Percentiles rank a stretch among this genome's conserved stretches.
Evolutionary conservation across 2,797 vertebrate species (phyloP).

Genomic region (Gobionotothen gibberifrons): DNA sequence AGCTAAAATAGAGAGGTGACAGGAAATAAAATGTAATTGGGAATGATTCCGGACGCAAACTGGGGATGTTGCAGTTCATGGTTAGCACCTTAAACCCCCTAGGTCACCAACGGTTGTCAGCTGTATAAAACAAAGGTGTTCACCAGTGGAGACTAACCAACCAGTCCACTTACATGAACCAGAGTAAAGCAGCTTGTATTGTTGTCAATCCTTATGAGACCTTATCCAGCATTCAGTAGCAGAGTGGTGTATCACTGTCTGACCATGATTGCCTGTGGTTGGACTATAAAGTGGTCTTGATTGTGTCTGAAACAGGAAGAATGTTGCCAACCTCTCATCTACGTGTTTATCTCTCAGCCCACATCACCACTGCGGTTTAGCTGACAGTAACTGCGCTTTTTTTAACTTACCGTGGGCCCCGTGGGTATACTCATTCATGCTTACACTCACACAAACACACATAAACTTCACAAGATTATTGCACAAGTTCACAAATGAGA

Average conservation of each 20-base stretch:
- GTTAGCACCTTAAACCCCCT: background rate
- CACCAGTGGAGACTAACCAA: background rate
- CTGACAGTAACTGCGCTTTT: slow-evolving; percentile 63
- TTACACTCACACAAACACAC: too few species aligned
- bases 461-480: slow-evolving; percentile 15
- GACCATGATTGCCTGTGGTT: slow-evolving; percentile 71
- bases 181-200: slow-evolving; percentile 12
- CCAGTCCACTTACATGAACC: slow-evolving; percentile 22
- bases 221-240: slow-evolving; percentile 41
- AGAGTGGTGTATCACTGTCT: slow-evolving; percentile 39
- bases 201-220: slow-evolving; percentile 26
- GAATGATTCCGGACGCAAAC: too few species aligned
- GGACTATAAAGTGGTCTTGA: slow-evolving; percentile 56
- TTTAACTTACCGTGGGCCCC: slow-evolving; percentile 47
- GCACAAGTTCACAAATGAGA: slow-evolving; percentile 20
- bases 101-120: background rate
- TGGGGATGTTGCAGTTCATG: background rate
- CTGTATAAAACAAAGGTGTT: slow-evolving; percentile 12
- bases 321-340: slow-evolving; percentile 63
- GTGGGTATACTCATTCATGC: slow-evolving; percentile 26
- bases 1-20: too few species aligned
- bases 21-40: too few species aligned
- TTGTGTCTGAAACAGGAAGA: slow-evolving; percentile 71
- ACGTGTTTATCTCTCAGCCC: slow-evolving; percentile 72
- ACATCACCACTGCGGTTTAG: slow-evolving; percentile 58